Evolutionary conservation across 2,888 invertebrate species (phyloP).

Genomic region (Hirudinaria manillensis): DNA sequence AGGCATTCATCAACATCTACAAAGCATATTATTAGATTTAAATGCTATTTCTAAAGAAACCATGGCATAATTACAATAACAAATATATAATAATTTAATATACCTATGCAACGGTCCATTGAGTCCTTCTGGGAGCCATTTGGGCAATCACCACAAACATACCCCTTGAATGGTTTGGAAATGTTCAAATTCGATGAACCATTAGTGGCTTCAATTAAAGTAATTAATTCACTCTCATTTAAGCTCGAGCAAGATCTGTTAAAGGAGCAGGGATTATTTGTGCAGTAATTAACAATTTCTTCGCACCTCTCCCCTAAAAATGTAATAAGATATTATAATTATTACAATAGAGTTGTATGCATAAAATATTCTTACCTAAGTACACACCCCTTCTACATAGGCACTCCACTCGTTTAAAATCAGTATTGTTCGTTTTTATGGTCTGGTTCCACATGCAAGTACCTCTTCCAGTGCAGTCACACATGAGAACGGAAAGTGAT

Average conservation of each 20-base stretch:
- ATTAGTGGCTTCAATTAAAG: background rate
- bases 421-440: background rate
- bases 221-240: background rate
- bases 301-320: background rate
- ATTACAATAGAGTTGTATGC: background rate
- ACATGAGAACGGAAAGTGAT: constrained; percentile 17
- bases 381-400: background rate
- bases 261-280: background rate
- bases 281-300: background rate
- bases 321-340: background rate
- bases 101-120: constrained; percentile 9
- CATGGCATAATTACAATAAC: background rate
- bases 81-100: background rate
- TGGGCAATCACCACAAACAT: background rate
- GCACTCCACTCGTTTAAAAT: constrained; percentile 6
- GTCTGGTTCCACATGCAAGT: constrained; percentile 19
- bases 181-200: background rate
- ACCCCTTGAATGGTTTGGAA: background rate
- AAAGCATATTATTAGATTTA: background rate
- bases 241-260: background rate
- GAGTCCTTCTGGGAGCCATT: background rate
- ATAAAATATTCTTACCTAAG: background rate
- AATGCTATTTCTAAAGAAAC: background rate
- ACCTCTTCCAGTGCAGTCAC: constrained; percentile 27
- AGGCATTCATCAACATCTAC: constrained; percentile 8